Conservation (phyloP, 2,888 invertebrate species). For the Cistogaster globosa region DNA sequence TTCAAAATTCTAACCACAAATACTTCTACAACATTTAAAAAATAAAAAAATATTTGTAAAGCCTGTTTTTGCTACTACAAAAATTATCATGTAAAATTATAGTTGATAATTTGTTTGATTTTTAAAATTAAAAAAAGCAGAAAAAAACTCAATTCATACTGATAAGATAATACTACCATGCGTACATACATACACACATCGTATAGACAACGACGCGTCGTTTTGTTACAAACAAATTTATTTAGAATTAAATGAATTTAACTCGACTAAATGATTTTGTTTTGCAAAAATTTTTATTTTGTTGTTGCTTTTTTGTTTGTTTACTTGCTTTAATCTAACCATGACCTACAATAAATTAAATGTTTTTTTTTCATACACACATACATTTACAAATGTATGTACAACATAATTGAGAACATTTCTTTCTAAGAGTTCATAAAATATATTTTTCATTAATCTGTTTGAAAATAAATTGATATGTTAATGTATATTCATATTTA, state of each 20-base stretch:
- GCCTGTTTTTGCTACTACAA: neutral
- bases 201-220: neutral
- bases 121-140: neutral
- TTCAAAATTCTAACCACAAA: no score
- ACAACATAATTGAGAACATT: neutral
- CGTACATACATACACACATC: neutral
- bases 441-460: no score
- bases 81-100: neutral
- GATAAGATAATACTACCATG: conserved; percentile 53
- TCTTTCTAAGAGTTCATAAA: neutral
- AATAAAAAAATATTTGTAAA: no score
- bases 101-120: conserved; percentile 26
- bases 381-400: no score
- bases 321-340: conserved; percentile 42
- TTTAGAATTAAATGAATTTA: conserved; percentile 37
- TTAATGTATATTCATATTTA: no score
- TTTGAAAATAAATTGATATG: no score
- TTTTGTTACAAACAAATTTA: conserved; percentile 21
- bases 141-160: conserved; percentile 18
- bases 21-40: no score
- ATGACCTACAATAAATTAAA: conserved; percentile 64
- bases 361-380: neutral
- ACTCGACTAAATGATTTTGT: neutral
- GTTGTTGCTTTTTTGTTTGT: neutral
- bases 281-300: neutral